Evolutionary conservation across 2,113 vertebrate species (phyloP).

Genomic region (Chamaetylas fuelleborni): DNA sequence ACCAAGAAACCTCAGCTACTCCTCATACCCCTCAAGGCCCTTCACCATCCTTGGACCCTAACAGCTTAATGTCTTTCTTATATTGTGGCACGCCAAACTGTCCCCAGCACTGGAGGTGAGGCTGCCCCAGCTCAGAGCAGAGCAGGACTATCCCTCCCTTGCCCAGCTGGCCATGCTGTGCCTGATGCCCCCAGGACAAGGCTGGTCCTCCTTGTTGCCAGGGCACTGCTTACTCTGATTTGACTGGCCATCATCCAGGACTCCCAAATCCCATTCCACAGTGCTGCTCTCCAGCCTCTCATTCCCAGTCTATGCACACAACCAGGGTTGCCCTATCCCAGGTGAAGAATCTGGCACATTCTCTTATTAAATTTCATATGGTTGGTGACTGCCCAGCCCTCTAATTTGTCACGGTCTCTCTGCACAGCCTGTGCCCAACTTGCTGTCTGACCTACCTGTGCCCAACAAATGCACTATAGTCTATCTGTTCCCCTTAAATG

Average conservation of each 20-base stretch:
- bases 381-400: not conserved
- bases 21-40: not conserved
- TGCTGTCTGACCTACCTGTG: not conserved
- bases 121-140: not conserved
- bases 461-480: not conserved
- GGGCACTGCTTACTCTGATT: not conserved
- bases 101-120: not conserved
- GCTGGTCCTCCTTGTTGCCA: not conserved
- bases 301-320: not conserved
- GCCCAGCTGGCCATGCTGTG: fast-evolving
- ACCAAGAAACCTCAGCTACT: no score
- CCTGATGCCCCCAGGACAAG: not conserved
- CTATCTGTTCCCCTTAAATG: not conserved
- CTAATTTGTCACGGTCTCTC: not conserved
- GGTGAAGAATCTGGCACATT: not conserved
- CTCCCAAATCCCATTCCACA: not conserved
- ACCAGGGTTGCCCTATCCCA: not conserved
- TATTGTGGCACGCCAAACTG: fast-evolving
- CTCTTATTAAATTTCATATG: not conserved
- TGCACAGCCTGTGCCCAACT: not conserved
- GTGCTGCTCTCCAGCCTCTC: not conserved
- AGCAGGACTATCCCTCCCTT: not conserved
- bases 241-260: not conserved
- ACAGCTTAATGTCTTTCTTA: no score
- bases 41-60: not conserved